Percentiles rank a stretch among this genome's conserved stretches.
phyloP scores from a whole-genome alignment of 2,113 vertebrate species.

The Glaucomys volans region DNA sequence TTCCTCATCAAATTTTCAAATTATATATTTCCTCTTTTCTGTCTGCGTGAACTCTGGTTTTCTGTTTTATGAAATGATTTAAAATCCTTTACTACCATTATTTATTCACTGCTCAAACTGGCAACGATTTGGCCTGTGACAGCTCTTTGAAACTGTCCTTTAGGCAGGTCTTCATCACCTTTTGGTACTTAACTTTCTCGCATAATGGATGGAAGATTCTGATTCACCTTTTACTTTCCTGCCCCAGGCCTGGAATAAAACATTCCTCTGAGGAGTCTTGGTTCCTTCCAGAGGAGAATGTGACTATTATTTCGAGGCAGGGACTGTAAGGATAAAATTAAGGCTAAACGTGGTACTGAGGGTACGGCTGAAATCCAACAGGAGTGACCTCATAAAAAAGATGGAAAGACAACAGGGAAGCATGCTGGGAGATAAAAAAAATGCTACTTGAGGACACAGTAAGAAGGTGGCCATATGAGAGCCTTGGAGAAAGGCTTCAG shows the following conservation, averaged over 20 bases:
- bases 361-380: not conserved
- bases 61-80: not conserved
- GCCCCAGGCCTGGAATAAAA: not conserved
- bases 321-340: not conserved
- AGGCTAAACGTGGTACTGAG: not conserved
- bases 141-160: not conserved
- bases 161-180: not conserved
- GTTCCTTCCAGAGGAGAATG: not conserved
- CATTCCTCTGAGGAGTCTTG: not conserved
- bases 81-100: not conserved
- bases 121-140: not conserved
- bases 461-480: not conserved
- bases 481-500: not conserved
- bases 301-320: not conserved
- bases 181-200: not conserved
- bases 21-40: not conserved
- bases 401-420: not conserved
- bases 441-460: not conserved
- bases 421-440: not conserved
- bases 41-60: not conserved
- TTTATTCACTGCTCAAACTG: not conserved
- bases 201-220: not conserved
- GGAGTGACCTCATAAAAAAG: not conserved
- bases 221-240: not conserved
- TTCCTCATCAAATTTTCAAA: slow-evolving; percentile 26